Evolutionary conservation across 2,113 vertebrate genomes (phyloP).

Genomic region (Lonchura striata): DNA sequence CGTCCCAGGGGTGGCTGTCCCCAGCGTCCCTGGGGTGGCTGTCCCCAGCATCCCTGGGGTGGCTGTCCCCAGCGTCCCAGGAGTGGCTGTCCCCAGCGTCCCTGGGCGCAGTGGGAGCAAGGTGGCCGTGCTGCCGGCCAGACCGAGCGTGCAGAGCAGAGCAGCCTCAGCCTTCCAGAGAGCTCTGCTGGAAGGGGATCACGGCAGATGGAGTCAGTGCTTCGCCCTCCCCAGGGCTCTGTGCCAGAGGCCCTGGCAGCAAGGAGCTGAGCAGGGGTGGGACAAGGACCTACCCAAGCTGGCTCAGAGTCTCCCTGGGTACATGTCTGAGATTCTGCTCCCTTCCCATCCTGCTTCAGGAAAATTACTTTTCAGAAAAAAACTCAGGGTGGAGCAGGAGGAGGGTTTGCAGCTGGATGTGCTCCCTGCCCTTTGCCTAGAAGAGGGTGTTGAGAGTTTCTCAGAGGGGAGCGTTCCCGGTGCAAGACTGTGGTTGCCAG

Average conservation of each 20-base stretch:
- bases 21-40: rapidly evolving
- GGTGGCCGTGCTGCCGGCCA: rapidly evolving
- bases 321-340: not conserved
- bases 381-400: not conserved
- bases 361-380: not conserved
- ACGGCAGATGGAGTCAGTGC: rapidly evolving
- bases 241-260: not conserved
- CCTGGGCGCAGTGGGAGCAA: not conserved
- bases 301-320: not conserved
- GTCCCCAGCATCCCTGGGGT: not conserved
- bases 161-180: not conserved
- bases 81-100: rapidly evolving
- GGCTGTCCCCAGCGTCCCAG: not conserved
- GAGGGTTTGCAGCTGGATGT: not conserved
- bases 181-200: not conserved
- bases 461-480: too few species aligned
- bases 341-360: not conserved
- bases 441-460: not conserved
- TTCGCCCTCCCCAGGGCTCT: rapidly evolving
- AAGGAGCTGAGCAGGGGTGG: not conserved
- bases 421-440: not conserved
- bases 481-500: not conserved
- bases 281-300: not conserved
- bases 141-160: not conserved
- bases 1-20: not conserved